Evolutionary conservation across 2,888 invertebrate species (phyloP).

Genomic region (Orgyia antiqua): DNA sequence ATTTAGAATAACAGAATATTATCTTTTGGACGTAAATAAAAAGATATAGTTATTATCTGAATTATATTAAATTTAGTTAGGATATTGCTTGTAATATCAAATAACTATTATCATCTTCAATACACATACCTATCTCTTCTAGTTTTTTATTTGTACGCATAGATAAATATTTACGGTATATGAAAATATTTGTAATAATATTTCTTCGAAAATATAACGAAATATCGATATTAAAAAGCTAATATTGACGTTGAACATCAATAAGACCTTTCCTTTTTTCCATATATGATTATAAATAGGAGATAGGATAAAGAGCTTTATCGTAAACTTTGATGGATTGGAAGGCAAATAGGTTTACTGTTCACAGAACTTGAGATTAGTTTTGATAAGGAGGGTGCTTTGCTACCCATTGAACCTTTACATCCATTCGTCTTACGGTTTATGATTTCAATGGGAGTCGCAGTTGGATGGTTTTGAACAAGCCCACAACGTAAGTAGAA

Average conservation of each 20-base stretch:
- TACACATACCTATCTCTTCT: too few species aligned
- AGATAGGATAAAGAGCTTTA: slow-evolving; percentile 31
- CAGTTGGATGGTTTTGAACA: slow-evolving; percentile 27
- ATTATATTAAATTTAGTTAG: too few species aligned
- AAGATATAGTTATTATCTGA: too few species aligned
- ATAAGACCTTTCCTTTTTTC: slow-evolving; percentile 17
- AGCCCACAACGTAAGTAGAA: slow-evolving; percentile 19
- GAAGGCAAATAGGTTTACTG: slow-evolving; percentile 40
- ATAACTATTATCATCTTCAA: too few species aligned
- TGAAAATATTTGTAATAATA: slow-evolving; percentile 17
- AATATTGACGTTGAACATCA: slow-evolving; percentile 19
- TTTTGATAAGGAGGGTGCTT: slow-evolving; percentile 39
- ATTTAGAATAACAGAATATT: too few species aligned
- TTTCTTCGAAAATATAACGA: slow-evolving; percentile 19
- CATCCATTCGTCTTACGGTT: slow-evolving; percentile 26
- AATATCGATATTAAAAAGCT: slow-evolving; percentile 26
- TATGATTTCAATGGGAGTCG: slow-evolving; percentile 35
- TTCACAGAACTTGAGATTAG: slow-evolving; percentile 39
- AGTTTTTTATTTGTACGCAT: too few species aligned
- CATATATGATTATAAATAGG: slow-evolving; percentile 25
- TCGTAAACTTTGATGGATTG: slow-evolving; percentile 40
- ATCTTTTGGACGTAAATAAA: too few species aligned
- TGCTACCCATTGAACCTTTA: slow-evolving; percentile 33
- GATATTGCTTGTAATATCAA: too few species aligned
- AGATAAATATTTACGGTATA: too few species aligned